Evolutionary conservation across 2,113 vertebrate species (phyloP).

Genomic region (Hymenochirus boettgeri): DNA sequence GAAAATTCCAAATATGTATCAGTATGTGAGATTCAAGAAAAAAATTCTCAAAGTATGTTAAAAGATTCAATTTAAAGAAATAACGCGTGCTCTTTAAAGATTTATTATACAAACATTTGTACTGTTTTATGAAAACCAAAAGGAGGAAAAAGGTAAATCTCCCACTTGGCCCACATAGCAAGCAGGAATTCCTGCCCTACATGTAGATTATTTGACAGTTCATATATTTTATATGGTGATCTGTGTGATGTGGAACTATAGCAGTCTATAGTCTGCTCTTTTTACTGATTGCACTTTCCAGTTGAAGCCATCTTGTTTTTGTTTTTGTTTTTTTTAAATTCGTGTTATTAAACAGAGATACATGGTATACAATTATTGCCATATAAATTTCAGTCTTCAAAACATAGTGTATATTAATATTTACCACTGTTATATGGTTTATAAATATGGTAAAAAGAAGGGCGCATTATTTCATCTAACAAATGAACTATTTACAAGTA

Average conservation of each 20-base stretch:
- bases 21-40: slow-evolving; percentile 40
- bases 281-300: slow-evolving; percentile 19
- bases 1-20: slow-evolving; percentile 26
- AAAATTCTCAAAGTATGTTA: slow-evolving; percentile 6
- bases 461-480: no score
- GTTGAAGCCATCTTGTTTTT: no score
- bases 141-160: slow-evolving; percentile 38
- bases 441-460: no score
- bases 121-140: slow-evolving; percentile 44
- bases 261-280: no score
- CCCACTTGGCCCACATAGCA: slow-evolving; percentile 29
- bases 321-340: no score
- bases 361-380: no score
- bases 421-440: no score
- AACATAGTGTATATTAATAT: no score
- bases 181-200: slow-evolving; percentile 28
- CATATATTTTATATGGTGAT: slow-evolving; percentile 38
- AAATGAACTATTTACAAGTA: no score
- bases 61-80: slow-evolving; percentile 31
- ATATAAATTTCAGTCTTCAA: no score
- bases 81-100: slow-evolving; percentile 39
- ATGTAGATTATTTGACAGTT: slow-evolving; percentile 37
- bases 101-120: slow-evolving; percentile 35
- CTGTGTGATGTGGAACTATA: slow-evolving; percentile 30
- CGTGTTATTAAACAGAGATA: no score